phyloP scores from a whole-genome alignment of 2,113 vertebrate species.

The Rhagologus leucostigma region DNA sequence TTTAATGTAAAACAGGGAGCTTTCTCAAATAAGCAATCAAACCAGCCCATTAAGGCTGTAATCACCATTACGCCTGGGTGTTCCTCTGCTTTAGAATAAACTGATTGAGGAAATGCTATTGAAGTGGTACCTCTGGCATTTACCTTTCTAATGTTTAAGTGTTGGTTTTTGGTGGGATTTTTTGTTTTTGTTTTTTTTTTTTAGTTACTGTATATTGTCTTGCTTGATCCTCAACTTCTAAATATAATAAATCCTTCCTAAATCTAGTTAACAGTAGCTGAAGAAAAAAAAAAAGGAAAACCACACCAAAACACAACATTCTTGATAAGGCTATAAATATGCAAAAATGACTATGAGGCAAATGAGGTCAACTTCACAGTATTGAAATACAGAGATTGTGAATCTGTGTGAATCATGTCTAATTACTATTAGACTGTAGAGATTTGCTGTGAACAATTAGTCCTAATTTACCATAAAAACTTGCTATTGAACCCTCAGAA shows the following conservation, averaged over 20 bases:
- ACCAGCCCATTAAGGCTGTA: slow-evolving; percentile 65
- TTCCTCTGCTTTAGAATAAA: slow-evolving; percentile 51
- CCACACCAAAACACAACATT: not conserved
- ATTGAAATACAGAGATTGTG: not conserved
- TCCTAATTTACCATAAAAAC: not conserved
- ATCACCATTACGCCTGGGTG: slow-evolving; percentile 44
- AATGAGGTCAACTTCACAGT: not conserved
- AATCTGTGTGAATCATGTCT: not conserved
- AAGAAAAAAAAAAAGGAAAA: not conserved
- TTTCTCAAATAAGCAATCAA: slow-evolving; percentile 73
- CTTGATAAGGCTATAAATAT: not conserved
- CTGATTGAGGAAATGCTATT: slow-evolving; percentile 36
- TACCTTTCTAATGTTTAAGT: not conserved
- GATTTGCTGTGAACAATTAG: not conserved
- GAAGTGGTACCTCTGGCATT: slow-evolving; percentile 19
- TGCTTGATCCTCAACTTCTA: not conserved
- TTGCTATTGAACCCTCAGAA: not conserved
- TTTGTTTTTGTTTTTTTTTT: not conserved
- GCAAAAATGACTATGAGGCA: not conserved
- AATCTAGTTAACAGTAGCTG: not conserved
- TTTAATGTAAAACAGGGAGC: slow-evolving; percentile 55
- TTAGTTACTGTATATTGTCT: not conserved
- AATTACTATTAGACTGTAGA: not conserved
- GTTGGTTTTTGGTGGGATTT: not conserved
- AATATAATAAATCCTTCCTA: not conserved